These are phyloP conservation scores for Drosophila obscura DNA, from an alignment of 1,140 invertebrate genomes.

Conservation along the genomic window DNA sequence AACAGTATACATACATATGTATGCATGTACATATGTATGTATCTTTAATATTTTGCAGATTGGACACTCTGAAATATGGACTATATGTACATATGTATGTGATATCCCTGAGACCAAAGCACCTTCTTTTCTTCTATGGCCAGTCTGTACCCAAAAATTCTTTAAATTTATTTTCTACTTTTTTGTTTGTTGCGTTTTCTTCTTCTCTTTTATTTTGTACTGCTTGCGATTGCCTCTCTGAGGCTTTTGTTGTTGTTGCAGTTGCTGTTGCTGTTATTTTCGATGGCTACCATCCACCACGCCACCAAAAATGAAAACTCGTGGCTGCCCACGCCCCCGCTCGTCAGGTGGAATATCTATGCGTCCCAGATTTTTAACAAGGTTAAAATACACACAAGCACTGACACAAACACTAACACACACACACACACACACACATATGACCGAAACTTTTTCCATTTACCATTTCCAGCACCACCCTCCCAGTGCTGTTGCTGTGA, in stretches of 20 bases:
- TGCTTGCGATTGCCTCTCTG: background rate
- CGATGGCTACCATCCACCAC: constrained; percentile 7
- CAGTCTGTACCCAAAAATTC: constrained; percentile 7
- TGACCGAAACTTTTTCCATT: constrained; percentile 53
- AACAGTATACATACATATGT: too few species aligned
- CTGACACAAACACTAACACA: constrained; percentile 8
- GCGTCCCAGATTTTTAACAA: constrained; percentile 61
- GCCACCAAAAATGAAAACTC: constrained; percentile 4
- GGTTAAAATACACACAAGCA: constrained; percentile 28
- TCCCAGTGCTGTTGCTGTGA: constrained; percentile 13
- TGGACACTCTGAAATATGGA: too few species aligned
- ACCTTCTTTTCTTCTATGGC: constrained; percentile 4
- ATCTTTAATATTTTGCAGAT: too few species aligned
- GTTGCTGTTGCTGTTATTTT: constrained; percentile 12
- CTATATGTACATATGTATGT: too few species aligned
- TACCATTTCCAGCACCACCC: constrained; percentile 26
- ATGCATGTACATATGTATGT: too few species aligned
- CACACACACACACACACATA: constrained; percentile 16
- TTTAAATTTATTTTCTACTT: background rate
- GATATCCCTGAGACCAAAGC: constrained; percentile 1
- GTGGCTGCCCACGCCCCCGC: background rate
- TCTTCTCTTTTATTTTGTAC: background rate
- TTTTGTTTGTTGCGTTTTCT: background rate
- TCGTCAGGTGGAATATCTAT: constrained; percentile 36
- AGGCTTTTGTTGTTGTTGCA: constrained; percentile 4